Evolutionary conservation across 2,888 invertebrate species (phyloP).

Genomic region (Helicoverpa assulta): DNA sequence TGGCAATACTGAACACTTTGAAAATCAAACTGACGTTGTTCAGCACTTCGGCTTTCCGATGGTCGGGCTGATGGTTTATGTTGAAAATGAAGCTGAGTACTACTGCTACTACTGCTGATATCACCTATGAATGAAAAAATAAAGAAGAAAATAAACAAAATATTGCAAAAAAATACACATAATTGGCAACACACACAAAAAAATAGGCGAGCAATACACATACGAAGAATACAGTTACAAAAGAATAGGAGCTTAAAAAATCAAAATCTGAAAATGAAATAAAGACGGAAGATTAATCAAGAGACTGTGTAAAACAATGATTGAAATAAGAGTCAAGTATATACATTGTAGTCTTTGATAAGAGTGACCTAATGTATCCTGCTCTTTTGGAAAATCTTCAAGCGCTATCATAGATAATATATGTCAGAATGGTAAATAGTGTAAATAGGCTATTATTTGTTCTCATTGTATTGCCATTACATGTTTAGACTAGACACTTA

Average conservation of each 20-base stretch:
- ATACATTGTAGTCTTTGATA: no score
- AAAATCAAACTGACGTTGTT: conserved; percentile 91
- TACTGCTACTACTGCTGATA: conserved; percentile 91
- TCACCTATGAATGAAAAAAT: conserved; percentile 85
- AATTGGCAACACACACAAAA: background rate
- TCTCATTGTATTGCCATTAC: no score
- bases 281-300: no score
- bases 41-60: conserved; percentile 89
- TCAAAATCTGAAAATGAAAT: background rate
- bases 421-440: no score
- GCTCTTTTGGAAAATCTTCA: no score
- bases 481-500: no score
- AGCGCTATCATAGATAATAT: no score
- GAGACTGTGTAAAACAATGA: no score
- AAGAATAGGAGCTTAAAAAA: background rate
- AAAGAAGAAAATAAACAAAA: conserved; percentile 71
- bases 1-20: conserved; percentile 90
- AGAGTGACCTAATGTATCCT: no score
- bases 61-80: conserved; percentile 91
- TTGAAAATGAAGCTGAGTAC: conserved; percentile 90
- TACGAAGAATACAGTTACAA: background rate
- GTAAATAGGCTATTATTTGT: no score
- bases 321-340: no score
- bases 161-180: conserved; percentile 38
- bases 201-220: background rate